phyloP scores from a whole-genome alignment of 37 sponge, comb jelly and placozoan species.

The Haliclona indistincta region DNA sequence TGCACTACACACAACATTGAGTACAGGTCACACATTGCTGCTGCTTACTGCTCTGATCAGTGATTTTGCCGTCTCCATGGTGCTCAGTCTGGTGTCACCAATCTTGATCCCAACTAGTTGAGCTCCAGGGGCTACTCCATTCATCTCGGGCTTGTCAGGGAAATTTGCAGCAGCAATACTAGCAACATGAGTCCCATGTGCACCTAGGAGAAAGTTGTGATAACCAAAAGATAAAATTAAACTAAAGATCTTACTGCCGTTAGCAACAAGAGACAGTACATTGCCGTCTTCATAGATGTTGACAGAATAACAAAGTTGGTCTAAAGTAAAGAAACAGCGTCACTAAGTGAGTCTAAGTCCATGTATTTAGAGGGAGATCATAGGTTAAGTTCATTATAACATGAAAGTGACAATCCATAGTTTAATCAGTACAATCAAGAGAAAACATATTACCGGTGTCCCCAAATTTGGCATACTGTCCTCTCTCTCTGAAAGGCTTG shows the following conservation, averaged over 20 bases:
- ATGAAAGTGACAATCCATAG: no score
- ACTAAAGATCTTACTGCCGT: conserved; percentile 55
- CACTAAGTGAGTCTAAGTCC: not conserved
- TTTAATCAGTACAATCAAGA: no score
- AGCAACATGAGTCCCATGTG: conserved; percentile 98
- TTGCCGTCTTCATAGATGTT: conserved; percentile 86
- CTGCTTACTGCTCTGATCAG: conserved; percentile 88
- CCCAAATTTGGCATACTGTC: conserved; percentile 72
- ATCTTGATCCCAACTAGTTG: conserved; percentile 88
- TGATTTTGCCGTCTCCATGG: conserved; percentile 89
- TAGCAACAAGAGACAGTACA: conserved; percentile 75
- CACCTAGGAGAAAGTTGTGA: conserved; percentile 34
- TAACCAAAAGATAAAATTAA: not conserved
- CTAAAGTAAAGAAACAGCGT: conserved; percentile 41
- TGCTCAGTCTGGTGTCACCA: conserved; percentile 79
- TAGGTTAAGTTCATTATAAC: no score
- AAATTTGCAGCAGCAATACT: conserved; percentile 86
- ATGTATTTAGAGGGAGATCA: no score
- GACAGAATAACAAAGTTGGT: conserved; percentile 75
- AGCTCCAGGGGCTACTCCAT: conserved; percentile 96
- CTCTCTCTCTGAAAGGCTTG: conserved; percentile 55
- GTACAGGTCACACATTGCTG: not conserved
- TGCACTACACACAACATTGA: conserved; percentile 33
- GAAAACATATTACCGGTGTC: not conserved
- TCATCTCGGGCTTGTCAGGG: conserved; percentile 74